phyloP scores from a whole-genome alignment of 1,140 invertebrate genomes.

The Pissodes strobi region DNA sequence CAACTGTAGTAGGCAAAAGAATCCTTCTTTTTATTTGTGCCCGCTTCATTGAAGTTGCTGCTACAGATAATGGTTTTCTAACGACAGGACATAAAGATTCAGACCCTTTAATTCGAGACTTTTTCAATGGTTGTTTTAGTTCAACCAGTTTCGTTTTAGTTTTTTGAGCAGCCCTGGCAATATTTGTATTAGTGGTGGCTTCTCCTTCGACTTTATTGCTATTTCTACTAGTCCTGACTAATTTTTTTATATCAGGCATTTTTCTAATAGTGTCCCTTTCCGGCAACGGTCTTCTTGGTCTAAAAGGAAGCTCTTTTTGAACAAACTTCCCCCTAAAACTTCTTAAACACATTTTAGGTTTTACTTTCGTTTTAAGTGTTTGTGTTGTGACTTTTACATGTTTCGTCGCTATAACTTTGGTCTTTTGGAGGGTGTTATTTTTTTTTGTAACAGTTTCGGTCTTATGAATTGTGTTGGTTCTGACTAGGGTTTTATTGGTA shows the following conservation, averaged over 20 bases:
- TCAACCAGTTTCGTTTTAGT: slow-evolving; percentile 1
- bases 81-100: slow-evolving; percentile 26
- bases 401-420: slow-evolving; percentile 50
- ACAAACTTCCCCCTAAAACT: slow-evolving; percentile 52
- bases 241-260: slow-evolving; percentile 33
- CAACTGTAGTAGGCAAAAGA: slow-evolving; percentile 27
- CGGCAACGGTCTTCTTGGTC: slow-evolving; percentile 22
- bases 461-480: slow-evolving; percentile 50
- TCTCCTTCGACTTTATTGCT: slow-evolving; percentile 53
- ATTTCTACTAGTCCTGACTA: slow-evolving; percentile 16
- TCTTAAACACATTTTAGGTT: slow-evolving; percentile 53
- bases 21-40: slow-evolving; percentile 45
- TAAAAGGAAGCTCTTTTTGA: slow-evolving; percentile 49
- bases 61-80: slow-evolving; percentile 13
- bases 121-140: neutral
- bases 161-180: neutral
- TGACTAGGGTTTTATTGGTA: slow-evolving; percentile 50
- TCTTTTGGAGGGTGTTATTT: slow-evolving; percentile 45
- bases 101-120: slow-evolving; percentile 21
- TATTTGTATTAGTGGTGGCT: slow-evolving; percentile 54
- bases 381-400: slow-evolving; percentile 50
- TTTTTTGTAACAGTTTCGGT: slow-evolving; percentile 48
- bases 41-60: slow-evolving; percentile 11
- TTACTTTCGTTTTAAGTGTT: slow-evolving; percentile 48
- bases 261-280: slow-evolving; percentile 18